phyloP scores from a whole-genome alignment of 1,140 invertebrate species.

The Bombus sibiricus region DNA sequence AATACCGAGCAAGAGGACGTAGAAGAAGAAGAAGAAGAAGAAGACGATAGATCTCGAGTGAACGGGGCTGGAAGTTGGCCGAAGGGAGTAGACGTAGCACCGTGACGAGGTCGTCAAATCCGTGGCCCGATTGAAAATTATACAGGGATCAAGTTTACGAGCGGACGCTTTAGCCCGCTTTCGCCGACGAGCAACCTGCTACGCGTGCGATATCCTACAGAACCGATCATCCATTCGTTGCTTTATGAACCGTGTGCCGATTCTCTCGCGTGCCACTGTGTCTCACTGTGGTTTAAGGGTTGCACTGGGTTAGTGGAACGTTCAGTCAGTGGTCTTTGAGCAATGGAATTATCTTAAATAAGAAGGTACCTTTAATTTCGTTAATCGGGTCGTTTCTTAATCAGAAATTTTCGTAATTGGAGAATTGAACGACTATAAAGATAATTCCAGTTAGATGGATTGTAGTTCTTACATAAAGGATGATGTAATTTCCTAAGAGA shows the following conservation, averaged over 20 bases:
- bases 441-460: too few species aligned
- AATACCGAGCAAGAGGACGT: constrained; percentile 50
- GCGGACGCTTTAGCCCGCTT: constrained; percentile 73
- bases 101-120: constrained; percentile 82
- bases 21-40: constrained; percentile 50
- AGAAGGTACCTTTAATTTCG: too few species aligned
- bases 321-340: background rate
- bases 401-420: background rate
- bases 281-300: background rate
- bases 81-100: constrained; percentile 53
- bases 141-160: constrained; percentile 83
- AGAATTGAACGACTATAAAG: background rate
- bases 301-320: constrained; percentile 4
- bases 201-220: constrained; percentile 45
- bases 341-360: background rate
- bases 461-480: too few species aligned
- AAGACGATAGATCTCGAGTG: constrained; percentile 28
- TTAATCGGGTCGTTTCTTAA: background rate
- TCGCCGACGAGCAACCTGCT: constrained; percentile 69
- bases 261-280: background rate
- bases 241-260: constrained; percentile 40
- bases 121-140: constrained; percentile 82
- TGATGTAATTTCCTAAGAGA: too few species aligned
- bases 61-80: background rate
- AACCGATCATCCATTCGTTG: constrained; percentile 37